Evolutionary conservation across 2,888 invertebrate species (phyloP), one percentile per base, ranked within the genome.

Genomic region (Lepidonotus clava): DNA sequence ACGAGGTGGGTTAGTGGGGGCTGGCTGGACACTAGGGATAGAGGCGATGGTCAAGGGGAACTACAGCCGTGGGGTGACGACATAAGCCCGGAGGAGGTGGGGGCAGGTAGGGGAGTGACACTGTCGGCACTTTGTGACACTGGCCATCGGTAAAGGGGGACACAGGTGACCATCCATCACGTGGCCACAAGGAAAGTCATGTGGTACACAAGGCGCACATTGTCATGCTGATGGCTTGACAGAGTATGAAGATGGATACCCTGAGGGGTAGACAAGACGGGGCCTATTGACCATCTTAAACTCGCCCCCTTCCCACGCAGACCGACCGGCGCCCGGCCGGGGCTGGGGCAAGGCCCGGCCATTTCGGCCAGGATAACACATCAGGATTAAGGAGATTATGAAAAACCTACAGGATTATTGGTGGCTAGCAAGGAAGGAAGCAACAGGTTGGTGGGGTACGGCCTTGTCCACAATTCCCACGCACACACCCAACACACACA

Each of bases 101-200:
- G 24, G 24, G 24, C 24, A 24, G 61, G 61, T 4, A 11, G 28
- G 66, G 1, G 66, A 14, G 66, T 80, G 80, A 80, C 80, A 80
- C 41, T 80, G 80, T 46, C 80, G 46, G 46, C 80, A 80, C 80
- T 80, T 80, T 80, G 80, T 80, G 71, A 71, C 71, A 38, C 80
- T 80, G 80, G 80, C 46, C 80, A 80, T 21, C 51, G 41, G 80
- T 46, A 18, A 32, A 46, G 41, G 41, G 46, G 41, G 80, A 40
- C 80, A 80, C 80, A 80, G 80, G 80, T 80, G 80, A 80, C 80
- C 80, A 80, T 80, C 80, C 80, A 80, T 80, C 80, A 80, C 80
- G 51, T 80, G 80, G 2, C 32, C 28, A 80, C 80, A 80, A 80
- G 46, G 80, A n/a, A n/a, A 80, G 46, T 80, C 80, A 80, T 46